Evolutionary conservation across 2,113 vertebrate genomes (phyloP), one percentile per base, ranked within the genome.

Genomic region (Cottus gobio): DNA sequence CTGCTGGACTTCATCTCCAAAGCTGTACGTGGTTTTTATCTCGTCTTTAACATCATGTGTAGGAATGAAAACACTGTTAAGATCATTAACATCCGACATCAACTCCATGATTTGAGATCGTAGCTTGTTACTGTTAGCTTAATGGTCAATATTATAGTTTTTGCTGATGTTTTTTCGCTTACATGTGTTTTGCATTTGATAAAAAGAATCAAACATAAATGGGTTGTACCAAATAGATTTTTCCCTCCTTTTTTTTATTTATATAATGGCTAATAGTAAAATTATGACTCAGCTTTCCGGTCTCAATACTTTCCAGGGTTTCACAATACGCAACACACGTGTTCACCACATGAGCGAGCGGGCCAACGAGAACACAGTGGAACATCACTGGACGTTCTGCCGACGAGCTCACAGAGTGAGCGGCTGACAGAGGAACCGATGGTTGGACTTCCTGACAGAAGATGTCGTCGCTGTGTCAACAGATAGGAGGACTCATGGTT

Each of bases 281-380:
- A 44, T 28, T 5, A 67, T 60, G 15, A 42, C 22, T 60, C 34
- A 1, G 9, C 48, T 20, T 84, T 30, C 7, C 20, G 69, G 18
- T 60, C 1, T 36, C n/a, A 0, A 18, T 61, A 1, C 56, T 62
- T 96, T 75, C 7, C 71, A 99, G 88, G 97, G 97, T 42, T 98
- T 99, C 90, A 96, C 95, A 0, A 97, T 99, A 89, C 95, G 96
- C 79, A 98, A 97, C 71, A 97, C 97, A 0, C 93, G 97, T 0
- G 97, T 99, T 77, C 97, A 98, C 64, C 97, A 99, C 87, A 99
- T 98, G 97, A 98, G 97, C 0, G 97, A 98, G 85, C 95, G 97
- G 39, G 97, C 97, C 92, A 99, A 98, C 1, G 97, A 99, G 77
- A 99, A 98, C 95, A 99, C 97, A 5, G 97, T 98, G 79, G 97